These are phyloP conservation scores for Notamacropus eugenii DNA, from an alignment of 2,797 vertebrate genomes.

Conservation along the genomic window DNA sequence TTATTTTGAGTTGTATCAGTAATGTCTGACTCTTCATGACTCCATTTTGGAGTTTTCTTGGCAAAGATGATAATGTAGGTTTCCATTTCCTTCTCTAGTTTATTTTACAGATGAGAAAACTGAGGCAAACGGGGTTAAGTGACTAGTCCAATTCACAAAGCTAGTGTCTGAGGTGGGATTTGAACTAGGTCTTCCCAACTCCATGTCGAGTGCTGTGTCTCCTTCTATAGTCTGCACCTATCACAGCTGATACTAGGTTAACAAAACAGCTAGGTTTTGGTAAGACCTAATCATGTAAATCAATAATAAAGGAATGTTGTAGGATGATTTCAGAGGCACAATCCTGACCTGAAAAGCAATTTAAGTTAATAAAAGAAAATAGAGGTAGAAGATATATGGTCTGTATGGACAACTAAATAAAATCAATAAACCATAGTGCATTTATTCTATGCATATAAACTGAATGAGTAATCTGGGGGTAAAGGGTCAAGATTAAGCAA, in stretches of 20 bases:
- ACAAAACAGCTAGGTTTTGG: not conserved
- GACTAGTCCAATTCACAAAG: not conserved
- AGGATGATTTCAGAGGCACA: not conserved
- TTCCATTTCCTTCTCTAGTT: not conserved
- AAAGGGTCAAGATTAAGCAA: not conserved
- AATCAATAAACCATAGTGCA: not conserved
- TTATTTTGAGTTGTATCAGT: not conserved
- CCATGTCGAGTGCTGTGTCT: fast-evolving
- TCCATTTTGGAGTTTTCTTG: not conserved
- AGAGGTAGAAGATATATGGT: not conserved
- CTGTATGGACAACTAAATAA: not conserved
- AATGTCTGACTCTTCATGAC: not conserved
- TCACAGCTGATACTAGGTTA: no score
- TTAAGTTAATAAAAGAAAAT: not conserved
- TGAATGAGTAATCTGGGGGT: not conserved
- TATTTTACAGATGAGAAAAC: not conserved
- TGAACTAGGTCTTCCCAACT: not conserved
- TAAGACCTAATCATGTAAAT: not conserved
- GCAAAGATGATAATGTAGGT: not conserved
- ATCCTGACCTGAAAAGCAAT: not conserved
- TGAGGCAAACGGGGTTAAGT: not conserved
- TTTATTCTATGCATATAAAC: not conserved
- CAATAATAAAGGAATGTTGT: not conserved
- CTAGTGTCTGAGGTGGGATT: not conserved
- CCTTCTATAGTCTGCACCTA: not conserved